phyloP scores from a whole-genome alignment of 2,113 vertebrate species.

The Hypocryptadius cinnamomeus region DNA sequence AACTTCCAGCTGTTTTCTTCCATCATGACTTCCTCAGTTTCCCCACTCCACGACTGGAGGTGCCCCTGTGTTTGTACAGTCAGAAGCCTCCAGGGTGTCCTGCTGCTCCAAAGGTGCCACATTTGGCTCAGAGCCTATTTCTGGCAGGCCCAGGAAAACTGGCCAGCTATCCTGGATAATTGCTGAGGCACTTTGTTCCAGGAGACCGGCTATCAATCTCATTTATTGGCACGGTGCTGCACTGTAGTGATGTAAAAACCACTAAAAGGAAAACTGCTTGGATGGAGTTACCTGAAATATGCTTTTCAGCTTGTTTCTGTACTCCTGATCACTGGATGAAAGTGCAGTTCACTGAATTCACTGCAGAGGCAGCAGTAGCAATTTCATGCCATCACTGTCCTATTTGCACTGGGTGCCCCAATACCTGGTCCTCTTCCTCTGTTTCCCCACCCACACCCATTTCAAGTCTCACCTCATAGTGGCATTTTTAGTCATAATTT shows the following conservation, averaged over 20 bases:
- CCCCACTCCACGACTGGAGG: rapidly evolving
- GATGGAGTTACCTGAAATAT: neutral
- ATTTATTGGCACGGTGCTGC: neutral
- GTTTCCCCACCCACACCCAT: neutral
- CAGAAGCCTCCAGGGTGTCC: neutral
- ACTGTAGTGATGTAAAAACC: neutral
- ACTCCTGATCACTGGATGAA: neutral
- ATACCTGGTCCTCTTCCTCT: neutral
- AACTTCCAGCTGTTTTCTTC: neutral
- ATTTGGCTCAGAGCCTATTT: neutral
- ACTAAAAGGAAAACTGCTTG: neutral
- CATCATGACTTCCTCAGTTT: neutral
- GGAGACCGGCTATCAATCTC: neutral
- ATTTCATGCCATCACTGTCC: neutral
- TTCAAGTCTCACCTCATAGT: neutral
- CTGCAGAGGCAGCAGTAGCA: neutral
- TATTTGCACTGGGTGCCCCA: neutral
- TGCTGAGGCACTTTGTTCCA: neutral
- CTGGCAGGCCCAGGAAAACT: neutral
- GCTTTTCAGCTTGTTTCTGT: neutral
- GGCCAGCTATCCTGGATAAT: neutral
- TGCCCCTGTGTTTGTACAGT: neutral
- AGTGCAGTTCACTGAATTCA: neutral
- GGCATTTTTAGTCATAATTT: neutral
- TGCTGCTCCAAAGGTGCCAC: neutral